These are phyloP conservation scores for Epizoanthus stellaris DNA, from an alignment of 92 coral and sea anemone genomes.

Conservation along the genomic window DNA sequence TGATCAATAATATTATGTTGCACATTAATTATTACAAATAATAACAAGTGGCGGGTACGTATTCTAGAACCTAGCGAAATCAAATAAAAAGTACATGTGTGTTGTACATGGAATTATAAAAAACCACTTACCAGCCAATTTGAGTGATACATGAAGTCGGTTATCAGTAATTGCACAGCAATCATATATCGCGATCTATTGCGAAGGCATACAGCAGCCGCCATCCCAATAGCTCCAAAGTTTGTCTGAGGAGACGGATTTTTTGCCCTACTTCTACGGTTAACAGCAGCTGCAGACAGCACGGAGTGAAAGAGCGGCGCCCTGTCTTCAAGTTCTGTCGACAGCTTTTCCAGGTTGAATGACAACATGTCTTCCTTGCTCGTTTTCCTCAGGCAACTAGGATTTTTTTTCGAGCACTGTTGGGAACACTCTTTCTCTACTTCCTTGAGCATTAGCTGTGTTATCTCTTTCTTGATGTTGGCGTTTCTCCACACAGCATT, in stretches of 20 bases:
- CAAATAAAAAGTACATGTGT: background rate
- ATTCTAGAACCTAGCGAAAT: constrained; percentile 1
- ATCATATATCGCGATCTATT: constrained; percentile 68
- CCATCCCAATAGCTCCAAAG: constrained; percentile 82
- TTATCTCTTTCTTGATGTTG: constrained; percentile 57
- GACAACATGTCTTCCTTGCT: constrained; percentile 55
- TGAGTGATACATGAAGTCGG: constrained; percentile 71
- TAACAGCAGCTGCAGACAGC: constrained; percentile 56
- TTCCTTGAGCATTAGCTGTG: constrained; percentile 43
- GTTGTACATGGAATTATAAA: background rate
- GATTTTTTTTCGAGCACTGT: constrained; percentile 63
- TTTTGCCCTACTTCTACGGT: constrained; percentile 50
- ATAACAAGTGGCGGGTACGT: too few relatives aligned
- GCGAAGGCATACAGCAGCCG: constrained; percentile 73
- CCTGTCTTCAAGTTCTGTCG: constrained; percentile 49
- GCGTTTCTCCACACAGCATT: constrained; percentile 66
- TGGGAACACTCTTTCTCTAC: constrained; percentile 56
- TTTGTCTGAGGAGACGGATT: constrained; percentile 2
- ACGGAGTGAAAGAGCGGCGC: constrained; percentile 69
- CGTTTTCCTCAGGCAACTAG: constrained; percentile 62
- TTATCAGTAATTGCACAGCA: constrained; percentile 69
- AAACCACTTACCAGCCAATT: constrained; percentile 70
- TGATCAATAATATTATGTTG: too few relatives aligned
- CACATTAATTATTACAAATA: too few relatives aligned
- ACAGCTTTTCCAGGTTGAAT: constrained; percentile 56